These are phyloP conservation scores for Ctenicera cuprea DNA, from an alignment of 2,888 invertebrate species.

Conservation along the genomic window DNA sequence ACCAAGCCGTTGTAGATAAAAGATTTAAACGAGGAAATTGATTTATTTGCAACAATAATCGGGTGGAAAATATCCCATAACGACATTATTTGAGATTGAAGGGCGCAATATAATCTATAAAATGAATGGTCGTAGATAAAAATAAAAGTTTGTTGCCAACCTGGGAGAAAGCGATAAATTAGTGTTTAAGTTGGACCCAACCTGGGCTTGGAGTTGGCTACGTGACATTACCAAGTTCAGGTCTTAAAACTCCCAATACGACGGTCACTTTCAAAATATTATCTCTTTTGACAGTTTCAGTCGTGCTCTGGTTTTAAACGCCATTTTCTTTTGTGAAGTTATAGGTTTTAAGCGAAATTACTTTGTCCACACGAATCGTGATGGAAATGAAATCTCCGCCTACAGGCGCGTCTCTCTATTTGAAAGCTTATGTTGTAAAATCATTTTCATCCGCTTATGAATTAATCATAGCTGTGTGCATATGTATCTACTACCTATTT, in stretches of 20 bases:
- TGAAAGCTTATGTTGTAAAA: neutral
- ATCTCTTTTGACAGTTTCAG: slow-evolving; percentile 55
- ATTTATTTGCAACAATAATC: slow-evolving; percentile 43
- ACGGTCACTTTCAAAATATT: slow-evolving; percentile 59
- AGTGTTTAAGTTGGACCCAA: slow-evolving; percentile 51
- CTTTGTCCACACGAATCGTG: neutral
- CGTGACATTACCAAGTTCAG: slow-evolving; percentile 59
- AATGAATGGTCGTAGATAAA: slow-evolving; percentile 35
- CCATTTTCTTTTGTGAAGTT: slow-evolving; percentile 17
- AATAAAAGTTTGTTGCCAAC: slow-evolving; percentile 35
- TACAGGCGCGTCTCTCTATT: too few relatives aligned
- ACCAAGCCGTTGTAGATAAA: slow-evolving; percentile 30
- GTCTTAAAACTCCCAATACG: slow-evolving; percentile 57
- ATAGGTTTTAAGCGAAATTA: slow-evolving; percentile 25
- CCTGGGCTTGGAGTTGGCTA: slow-evolving; percentile 47
- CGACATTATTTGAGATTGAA: slow-evolving; percentile 41
- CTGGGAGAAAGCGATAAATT: slow-evolving; percentile 49
- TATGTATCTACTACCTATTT: slow-evolving; percentile 2
- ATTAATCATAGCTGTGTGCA: slow-evolving; percentile 15
- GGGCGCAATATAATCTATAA: slow-evolving; percentile 43
- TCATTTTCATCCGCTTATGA: slow-evolving; percentile 12
- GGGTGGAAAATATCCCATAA: slow-evolving; percentile 28
- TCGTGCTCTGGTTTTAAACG: slow-evolving; percentile 53
- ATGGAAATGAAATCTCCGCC: neutral
- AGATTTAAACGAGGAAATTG: slow-evolving; percentile 37